phyloP scores from a whole-genome alignment of 1,140 invertebrate genomes.

The Ganaspis sp. region DNA sequence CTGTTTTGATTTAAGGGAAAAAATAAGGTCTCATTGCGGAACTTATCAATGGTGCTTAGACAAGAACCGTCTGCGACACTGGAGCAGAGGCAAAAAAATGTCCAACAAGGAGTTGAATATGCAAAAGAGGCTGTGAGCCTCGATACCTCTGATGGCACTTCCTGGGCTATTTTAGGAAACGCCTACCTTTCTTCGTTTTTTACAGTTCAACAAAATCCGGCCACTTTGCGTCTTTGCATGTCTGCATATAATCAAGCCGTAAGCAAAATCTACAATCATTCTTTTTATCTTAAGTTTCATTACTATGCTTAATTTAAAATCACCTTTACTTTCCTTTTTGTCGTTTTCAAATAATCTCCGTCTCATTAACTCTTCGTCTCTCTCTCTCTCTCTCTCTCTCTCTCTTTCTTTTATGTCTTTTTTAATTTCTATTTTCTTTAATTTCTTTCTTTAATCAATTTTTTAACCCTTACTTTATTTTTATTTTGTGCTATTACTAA shows the following conservation, averaged over 20 bases:
- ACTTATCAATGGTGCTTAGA: constrained; percentile 89
- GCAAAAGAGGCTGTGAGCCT: constrained; percentile 90
- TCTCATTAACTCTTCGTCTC: no score
- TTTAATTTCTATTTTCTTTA: no score
- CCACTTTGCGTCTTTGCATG: constrained; percentile 84
- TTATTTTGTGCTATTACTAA: no score
- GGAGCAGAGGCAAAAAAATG: constrained; percentile 80
- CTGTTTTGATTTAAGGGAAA: constrained; percentile 78
- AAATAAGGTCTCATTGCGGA: constrained; percentile 88
- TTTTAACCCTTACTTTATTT: no score
- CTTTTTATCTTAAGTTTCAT: no score
- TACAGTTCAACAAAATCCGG: constrained; percentile 84
- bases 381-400: no score
- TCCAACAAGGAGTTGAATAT: constrained; percentile 85
- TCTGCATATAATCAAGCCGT: constrained; percentile 90
- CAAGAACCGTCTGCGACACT: constrained; percentile 79
- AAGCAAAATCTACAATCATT: constrained; percentile 63
- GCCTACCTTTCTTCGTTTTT: constrained; percentile 91
- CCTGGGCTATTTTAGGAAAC: constrained; percentile 92
- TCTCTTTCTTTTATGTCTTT: no score
- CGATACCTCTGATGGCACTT: constrained; percentile 88
- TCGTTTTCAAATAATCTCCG: constrained; percentile 12
- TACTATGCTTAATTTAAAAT: constrained; percentile 23
- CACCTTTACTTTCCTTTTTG: constrained; percentile 31
- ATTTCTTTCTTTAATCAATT: no score